A percentile compares a stretch with the other conserved stretches of the same genome.
Conservation (phyloP, 2,113 vertebrate genomes). For the Mormoops blainvillei region DNA sequence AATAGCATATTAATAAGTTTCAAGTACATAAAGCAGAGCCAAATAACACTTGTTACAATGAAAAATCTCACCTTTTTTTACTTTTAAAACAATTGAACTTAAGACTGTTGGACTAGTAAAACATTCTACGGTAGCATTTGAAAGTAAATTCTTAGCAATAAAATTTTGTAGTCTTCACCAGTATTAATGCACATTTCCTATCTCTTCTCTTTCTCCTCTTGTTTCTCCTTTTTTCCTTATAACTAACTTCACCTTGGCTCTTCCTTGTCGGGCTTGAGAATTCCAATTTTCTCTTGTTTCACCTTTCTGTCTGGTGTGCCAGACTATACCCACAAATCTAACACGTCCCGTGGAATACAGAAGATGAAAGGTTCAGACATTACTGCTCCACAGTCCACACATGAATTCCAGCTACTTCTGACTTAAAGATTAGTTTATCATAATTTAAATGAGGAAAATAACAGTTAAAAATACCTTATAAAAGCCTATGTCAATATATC, state of each 20-base stretch:
- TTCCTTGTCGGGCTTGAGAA: background rate
- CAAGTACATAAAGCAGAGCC: background rate
- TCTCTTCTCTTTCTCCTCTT: constrained; percentile 8
- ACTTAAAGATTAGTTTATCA: background rate
- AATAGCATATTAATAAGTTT: background rate
- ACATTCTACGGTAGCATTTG: background rate
- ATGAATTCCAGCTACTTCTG: constrained; percentile 19
- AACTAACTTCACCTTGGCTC: background rate
- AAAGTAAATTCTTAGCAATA: background rate
- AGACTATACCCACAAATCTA: background rate
- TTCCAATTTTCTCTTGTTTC: background rate
- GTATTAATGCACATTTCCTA: background rate
- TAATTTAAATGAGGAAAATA: background rate
- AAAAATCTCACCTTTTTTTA: background rate
- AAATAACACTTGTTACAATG: background rate
- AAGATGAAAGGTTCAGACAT: background rate
- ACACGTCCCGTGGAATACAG: background rate
- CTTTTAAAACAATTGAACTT: background rate
- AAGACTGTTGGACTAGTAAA: background rate
- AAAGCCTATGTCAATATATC: background rate
- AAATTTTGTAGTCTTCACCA: background rate
- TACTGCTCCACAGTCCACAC: background rate
- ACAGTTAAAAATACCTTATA: background rate
- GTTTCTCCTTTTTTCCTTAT: background rate
- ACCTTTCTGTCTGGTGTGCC: background rate